phyloP scores from a whole-genome alignment of 2,797 vertebrate genomes.

The Falco naumanni region DNA sequence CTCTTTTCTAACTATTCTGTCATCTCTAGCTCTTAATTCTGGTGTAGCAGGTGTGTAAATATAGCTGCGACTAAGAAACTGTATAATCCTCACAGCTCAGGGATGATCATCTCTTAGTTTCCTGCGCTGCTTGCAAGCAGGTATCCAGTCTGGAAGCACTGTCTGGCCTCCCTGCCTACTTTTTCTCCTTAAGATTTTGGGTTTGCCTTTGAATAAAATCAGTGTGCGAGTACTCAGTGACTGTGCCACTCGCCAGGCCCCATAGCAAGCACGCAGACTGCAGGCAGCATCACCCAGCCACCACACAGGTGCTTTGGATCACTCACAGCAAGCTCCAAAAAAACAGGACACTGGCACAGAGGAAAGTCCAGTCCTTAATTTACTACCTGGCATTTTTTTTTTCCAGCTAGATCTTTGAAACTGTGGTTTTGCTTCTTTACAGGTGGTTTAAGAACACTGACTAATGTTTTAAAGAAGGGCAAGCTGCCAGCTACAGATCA shows the following conservation, averaged over 20 bases:
- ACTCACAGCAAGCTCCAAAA: not conserved
- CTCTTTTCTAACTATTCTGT: not conserved
- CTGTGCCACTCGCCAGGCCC: not conserved
- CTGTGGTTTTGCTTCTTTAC: not conserved
- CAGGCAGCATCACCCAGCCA: not conserved
- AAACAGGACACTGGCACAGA: not conserved
- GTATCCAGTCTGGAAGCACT: not conserved
- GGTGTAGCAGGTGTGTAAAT: conserved; percentile 26
- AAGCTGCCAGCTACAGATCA: not conserved
- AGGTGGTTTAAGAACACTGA: not conserved
- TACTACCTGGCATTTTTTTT: not conserved
- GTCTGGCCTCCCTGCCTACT: not conserved
- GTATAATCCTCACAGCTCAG: conserved; percentile 6
- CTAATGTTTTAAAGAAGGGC: not conserved
- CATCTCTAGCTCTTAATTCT: conserved; percentile 35
- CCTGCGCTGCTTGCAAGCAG: not conserved
- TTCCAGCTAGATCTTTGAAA: not conserved
- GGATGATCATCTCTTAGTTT: conserved; percentile 12
- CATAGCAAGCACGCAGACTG: rapidly evolving
- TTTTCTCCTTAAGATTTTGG: not conserved
- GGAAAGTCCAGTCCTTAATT: not conserved
- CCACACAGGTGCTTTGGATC: not conserved
- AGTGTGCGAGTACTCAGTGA: rapidly evolving
- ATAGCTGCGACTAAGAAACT: conserved; percentile 31
- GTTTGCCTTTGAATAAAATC: not conserved